A percentile compares a stretch with the other conserved stretches of the same genome.
These are phyloP conservation scores for Poliocrania exsul DNA, from an alignment of 2,797 vertebrate species.

Conservation along the genomic window DNA sequence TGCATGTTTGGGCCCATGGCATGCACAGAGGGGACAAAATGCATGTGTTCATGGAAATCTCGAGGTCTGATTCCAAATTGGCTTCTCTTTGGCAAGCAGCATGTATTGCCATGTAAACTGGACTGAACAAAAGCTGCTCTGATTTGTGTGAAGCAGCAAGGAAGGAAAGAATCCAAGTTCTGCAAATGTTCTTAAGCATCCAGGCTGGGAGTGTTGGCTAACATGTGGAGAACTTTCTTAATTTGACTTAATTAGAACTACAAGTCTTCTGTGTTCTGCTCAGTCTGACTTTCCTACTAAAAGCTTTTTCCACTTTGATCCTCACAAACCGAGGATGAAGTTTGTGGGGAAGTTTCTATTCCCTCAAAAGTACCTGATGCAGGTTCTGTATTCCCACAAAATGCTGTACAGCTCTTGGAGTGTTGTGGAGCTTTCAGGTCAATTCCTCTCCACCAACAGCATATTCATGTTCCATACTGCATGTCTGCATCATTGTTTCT, in stretches of 20 bases:
- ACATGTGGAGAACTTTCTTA: background rate
- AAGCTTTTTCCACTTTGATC: background rate
- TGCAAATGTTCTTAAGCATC: background rate
- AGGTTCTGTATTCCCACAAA: background rate
- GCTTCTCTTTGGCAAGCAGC: slow-evolving; percentile 30
- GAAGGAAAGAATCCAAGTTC: background rate
- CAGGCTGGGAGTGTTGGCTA: background rate
- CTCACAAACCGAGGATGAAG: background rate
- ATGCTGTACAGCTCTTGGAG: background rate
- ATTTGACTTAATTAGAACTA: background rate
- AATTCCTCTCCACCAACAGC: background rate
- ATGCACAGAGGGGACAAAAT: background rate
- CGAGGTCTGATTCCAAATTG: background rate
- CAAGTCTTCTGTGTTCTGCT: background rate
- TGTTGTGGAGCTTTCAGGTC: background rate
- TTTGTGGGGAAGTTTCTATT: background rate
- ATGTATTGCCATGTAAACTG: slow-evolving; percentile 18
- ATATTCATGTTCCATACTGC: background rate
- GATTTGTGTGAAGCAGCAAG: background rate
- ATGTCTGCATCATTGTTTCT: slow-evolving; percentile 41
- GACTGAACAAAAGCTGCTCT: background rate
- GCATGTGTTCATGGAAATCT: background rate
- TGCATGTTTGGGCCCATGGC: slow-evolving; percentile 27
- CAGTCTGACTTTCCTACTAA: background rate
- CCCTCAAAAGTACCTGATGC: background rate